Evolutionary conservation across 2,113 vertebrate genomes (phyloP).

Genomic region (Laterallus jamaicensis): DNA sequence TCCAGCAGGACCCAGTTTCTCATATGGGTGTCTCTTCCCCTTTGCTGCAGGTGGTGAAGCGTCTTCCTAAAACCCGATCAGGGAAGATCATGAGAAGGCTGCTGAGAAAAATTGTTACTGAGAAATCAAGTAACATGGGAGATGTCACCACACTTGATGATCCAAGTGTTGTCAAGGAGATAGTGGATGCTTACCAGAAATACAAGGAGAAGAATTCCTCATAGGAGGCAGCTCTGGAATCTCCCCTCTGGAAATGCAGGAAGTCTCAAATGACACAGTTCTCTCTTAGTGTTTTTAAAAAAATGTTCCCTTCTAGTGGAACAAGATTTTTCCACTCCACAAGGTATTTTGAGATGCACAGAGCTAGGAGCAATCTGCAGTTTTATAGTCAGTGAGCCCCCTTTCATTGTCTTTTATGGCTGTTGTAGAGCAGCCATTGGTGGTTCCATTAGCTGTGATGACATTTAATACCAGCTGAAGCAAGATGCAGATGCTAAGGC

Average conservation of each 20-base stretch:
- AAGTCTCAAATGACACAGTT: background rate
- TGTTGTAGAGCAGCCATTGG: background rate
- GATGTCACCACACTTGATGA: conserved; percentile 91
- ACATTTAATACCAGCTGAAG: background rate
- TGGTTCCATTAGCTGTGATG: background rate
- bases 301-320: background rate
- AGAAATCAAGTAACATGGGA: conserved; percentile 74
- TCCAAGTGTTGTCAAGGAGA: conserved; percentile 83
- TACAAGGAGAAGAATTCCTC: conserved; percentile 61
- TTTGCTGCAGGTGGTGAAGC: conserved; percentile 83
- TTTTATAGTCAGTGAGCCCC: background rate
- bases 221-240: background rate
- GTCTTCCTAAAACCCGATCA: conserved; percentile 92
- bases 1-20: background rate
- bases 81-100: conserved; percentile 93
- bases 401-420: background rate
- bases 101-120: conserved; percentile 82
- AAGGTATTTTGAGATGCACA: background rate
- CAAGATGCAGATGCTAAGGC: background rate
- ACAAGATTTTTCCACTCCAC: background rate
- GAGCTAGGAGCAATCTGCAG: background rate
- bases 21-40: background rate
- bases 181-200: conserved; percentile 75
- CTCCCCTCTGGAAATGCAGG: background rate
- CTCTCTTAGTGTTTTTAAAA: background rate